Conservation (phyloP, 2,888 invertebrate species). For the Enchytraeus crypticus region DNA sequence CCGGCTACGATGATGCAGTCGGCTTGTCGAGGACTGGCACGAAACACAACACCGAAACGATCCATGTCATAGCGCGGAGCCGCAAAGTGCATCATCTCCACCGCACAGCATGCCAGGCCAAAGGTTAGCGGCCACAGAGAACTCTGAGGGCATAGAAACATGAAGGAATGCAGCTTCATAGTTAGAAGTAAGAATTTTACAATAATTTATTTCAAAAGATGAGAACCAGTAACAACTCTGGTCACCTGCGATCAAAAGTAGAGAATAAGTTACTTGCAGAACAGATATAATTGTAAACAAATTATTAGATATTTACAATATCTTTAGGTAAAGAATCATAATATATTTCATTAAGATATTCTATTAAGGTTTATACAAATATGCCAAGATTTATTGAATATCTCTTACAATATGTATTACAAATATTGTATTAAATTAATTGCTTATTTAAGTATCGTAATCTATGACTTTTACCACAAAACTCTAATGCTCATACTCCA, state of each 20-base stretch:
- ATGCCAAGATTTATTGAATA: no score
- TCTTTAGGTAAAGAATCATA: no score
- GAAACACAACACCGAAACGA: constrained; percentile 90
- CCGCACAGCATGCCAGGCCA: constrained; percentile 95
- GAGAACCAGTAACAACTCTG: neutral
- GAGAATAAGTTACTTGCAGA: neutral
- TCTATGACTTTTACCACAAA: no score
- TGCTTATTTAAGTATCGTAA: no score
- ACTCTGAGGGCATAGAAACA: constrained; percentile 54
- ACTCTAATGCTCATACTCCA: no score
- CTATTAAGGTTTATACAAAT: no score
- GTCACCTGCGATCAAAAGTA: neutral
- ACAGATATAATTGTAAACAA: no score
- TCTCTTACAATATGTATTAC: no score
- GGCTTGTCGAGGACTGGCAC: constrained; percentile 90
- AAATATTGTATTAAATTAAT: no score
- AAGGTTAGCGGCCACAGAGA: constrained; percentile 98
- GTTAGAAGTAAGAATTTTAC: neutral
- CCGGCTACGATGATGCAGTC: constrained; percentile 98
- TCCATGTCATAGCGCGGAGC: constrained; percentile 99
- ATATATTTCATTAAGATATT: no score
- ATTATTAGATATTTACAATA: no score
- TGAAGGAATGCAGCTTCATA: neutral
- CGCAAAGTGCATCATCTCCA: constrained; percentile 99
- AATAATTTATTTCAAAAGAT: neutral